phyloP scores from a whole-genome alignment of 1,140 invertebrate genomes.

The Drosophila ercepeae region DNA sequence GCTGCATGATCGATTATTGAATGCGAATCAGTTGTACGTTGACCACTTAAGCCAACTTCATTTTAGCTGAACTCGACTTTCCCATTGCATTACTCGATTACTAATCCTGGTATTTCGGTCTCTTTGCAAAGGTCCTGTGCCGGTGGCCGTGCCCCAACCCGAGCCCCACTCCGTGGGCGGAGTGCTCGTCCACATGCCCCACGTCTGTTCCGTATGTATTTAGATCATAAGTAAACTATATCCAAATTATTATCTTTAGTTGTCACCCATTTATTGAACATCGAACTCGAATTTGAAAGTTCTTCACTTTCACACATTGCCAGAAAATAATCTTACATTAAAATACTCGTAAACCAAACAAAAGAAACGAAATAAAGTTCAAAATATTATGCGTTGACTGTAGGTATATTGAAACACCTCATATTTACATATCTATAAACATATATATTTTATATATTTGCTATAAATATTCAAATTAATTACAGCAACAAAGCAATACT shows the following conservation, averaged over 20 bases:
- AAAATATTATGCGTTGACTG: constrained; percentile 65
- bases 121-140: constrained; percentile 80
- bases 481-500: constrained; percentile 63
- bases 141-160: constrained; percentile 84
- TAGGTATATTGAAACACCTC: constrained; percentile 68
- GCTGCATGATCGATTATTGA: constrained; percentile 73
- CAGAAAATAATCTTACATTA: constrained; percentile 10
- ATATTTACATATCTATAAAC: constrained; percentile 31
- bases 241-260: constrained; percentile 69
- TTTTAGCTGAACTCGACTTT: constrained; percentile 52
- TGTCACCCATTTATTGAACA: constrained; percentile 52
- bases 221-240: constrained; percentile 17
- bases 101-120: constrained; percentile 49
- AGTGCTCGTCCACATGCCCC: constrained; percentile 94
- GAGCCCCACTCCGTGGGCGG: constrained; percentile 92
- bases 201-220: constrained; percentile 89
- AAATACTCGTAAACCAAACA: constrained; percentile 9
- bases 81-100: background rate
- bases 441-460: constrained; percentile 43
- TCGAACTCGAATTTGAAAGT: constrained; percentile 48
- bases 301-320: constrained; percentile 39
- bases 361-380: constrained; percentile 21
- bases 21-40: constrained; percentile 68
- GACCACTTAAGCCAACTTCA: constrained; percentile 65
- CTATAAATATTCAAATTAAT: constrained; percentile 60